phyloP scores from a whole-genome alignment of 2,888 invertebrate genomes.

The Odontomyia ornata region DNA sequence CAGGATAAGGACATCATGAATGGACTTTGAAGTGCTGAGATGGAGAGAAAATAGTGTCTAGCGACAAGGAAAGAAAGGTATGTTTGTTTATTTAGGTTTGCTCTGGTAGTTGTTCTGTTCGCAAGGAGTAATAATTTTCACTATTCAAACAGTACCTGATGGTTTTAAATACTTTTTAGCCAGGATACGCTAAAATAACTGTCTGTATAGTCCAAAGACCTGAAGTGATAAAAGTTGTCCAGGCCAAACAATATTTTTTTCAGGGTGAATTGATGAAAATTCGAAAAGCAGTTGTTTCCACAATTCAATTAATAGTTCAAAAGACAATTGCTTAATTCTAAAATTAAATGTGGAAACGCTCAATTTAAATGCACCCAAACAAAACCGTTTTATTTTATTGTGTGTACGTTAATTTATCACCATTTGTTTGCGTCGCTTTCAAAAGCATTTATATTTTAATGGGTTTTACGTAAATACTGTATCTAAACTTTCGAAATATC shows the following conservation, averaged over 20 bases:
- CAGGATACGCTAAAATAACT: no score
- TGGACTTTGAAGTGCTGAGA: neutral
- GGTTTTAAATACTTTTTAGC: no score
- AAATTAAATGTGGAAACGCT: neutral
- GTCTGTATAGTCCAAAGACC: no score
- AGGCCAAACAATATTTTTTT: no score
- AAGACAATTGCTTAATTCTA: neutral
- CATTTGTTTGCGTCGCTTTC: neutral
- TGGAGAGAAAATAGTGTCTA: neutral
- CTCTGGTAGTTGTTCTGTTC: neutral
- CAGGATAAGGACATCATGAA: neutral
- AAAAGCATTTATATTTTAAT: constrained; percentile 40
- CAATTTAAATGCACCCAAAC: neutral
- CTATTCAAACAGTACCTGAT: neutral
- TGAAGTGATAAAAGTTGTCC: no score
- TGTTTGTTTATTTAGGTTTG: constrained; percentile 5
- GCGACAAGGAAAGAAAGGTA: neutral
- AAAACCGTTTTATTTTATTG: neutral
- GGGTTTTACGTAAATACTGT: constrained; percentile 31
- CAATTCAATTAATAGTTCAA: no score
- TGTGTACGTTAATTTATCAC: neutral
- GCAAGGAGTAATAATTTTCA: neutral
- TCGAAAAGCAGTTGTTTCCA: no score
- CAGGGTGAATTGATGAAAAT: no score
- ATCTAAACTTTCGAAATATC: neutral